Base-by-base conservation (phyloP, 2,888 invertebrate species). In the Halictus quadricinctus region DNA sequence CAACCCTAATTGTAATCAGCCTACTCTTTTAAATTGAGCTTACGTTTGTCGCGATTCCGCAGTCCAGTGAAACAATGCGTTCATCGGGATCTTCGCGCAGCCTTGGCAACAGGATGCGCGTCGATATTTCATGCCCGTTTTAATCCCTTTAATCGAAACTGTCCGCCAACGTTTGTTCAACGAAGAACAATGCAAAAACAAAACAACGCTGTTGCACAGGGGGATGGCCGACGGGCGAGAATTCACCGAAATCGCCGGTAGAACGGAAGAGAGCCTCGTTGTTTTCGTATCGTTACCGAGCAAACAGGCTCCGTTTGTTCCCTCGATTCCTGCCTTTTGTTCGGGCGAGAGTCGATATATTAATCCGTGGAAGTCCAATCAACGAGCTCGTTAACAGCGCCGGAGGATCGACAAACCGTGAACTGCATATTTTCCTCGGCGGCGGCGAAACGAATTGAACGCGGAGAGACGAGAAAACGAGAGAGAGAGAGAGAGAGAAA, bases 341-440 rank as follows among this genome's bases (percentile, higher is more conserved):
- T 36, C 64, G 6, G 48, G 18, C 60, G 69, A 50, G 18, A 79
- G 64, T 73, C 72, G 72, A 79, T 72, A 73, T 48, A 77, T 36
- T 76, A 64, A 76, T 64, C 76, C 64, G 12, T 10, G 64, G 46
- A 48, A 21, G 60, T 76, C 76, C 64, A 76, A 76, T 76, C 76
- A 76, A 64, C 76, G 64, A 48, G 48, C 50, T 76, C 66, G 76
- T 76, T 76, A 76, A 41, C 36, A 36, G 36, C 29, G 8, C 43
- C 46, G 60, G n/a, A 10, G 21, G 6, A 54, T 69, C 36, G 76
- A 41, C 76, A 50, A 54, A 69, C 54, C 41, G 69, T 76, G 41
- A 41, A 41, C 48, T 41, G 54, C 48, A 66, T 66, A n/a, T 46
- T 72, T 72, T 25, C 8, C 72, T 21, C 46, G 46, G 18, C 6